Conservation (phyloP, 2,888 invertebrate species). For the Endotricha flammealis region DNA sequence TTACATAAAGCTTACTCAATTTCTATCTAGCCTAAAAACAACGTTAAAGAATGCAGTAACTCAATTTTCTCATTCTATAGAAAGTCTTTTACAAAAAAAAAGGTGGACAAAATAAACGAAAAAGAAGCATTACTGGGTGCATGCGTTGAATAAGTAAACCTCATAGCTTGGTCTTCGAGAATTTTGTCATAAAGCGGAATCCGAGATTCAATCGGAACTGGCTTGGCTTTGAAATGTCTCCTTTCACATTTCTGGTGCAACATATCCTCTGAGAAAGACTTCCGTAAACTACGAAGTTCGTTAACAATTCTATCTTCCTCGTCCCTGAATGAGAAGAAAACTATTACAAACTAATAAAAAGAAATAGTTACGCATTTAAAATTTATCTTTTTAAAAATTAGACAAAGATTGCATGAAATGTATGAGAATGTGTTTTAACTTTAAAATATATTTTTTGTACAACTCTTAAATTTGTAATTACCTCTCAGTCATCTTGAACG, state of each 20-base stretch:
- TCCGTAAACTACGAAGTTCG: constrained; percentile 63
- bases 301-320: constrained; percentile 80
- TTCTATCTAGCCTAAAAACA: no score
- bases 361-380: constrained; percentile 1
- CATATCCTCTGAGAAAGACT: constrained; percentile 68
- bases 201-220: constrained; percentile 83
- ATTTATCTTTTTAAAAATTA: no score
- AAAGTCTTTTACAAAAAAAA: constrained; percentile 7
- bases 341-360: neutral
- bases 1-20: no score
- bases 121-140: constrained; percentile 41
- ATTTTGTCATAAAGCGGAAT: constrained; percentile 85
- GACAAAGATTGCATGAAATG: no score
- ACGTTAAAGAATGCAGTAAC: no score
- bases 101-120: constrained; percentile 25
- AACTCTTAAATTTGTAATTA: constrained; percentile 37
- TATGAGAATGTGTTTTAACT: no score
- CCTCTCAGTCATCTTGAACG: constrained; percentile 85
- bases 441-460: no score
- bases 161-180: constrained; percentile 83
- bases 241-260: constrained; percentile 68
- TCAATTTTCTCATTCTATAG: no score
- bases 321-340: constrained; percentile 69
- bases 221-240: constrained; percentile 77
- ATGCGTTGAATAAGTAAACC: constrained; percentile 57